phyloP scores from a whole-genome alignment of 2,113 vertebrate species.

The Phyllopteryx taeniolatus region DNA sequence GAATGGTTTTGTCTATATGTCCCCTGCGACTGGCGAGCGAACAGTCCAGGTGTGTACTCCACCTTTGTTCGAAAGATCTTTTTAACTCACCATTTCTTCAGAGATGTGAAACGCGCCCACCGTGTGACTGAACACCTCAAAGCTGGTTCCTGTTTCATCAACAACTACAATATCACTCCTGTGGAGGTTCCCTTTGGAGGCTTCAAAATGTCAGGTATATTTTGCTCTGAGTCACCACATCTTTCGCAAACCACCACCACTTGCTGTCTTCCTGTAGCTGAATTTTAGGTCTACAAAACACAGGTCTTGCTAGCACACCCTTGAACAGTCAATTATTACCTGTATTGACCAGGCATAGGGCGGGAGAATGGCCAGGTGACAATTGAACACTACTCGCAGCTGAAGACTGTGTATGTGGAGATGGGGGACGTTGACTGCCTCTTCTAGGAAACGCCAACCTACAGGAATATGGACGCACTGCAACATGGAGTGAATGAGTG shows the following conservation, averaged over 20 bases:
- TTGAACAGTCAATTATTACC: background rate
- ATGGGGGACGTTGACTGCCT: conserved; percentile 90
- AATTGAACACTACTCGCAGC: conserved; percentile 86
- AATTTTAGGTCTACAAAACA: background rate
- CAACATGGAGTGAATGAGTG: background rate
- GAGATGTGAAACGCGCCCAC: conserved; percentile 89
- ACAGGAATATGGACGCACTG: background rate
- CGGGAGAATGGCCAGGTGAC: conserved; percentile 92
- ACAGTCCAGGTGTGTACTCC: no score
- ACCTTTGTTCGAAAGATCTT: background rate
- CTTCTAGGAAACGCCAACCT: conserved; percentile 71
- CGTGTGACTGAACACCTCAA: conserved; percentile 86
- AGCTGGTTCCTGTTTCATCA: conserved; percentile 92
- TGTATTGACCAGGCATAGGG: conserved; percentile 80
- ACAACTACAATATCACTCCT: conserved; percentile 92
- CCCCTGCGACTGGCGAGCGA: no score
- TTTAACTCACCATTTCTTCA: conserved; percentile 42
- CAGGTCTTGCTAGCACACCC: background rate
- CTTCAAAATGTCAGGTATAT: conserved; percentile 91
- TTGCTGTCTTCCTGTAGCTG: background rate
- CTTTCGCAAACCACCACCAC: background rate
- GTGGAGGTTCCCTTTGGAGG: conserved; percentile 96
- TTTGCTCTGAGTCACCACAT: background rate
- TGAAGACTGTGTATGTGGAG: conserved; percentile 94
- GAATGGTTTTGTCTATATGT: no score